Percentiles rank a stretch among this genome's conserved stretches.
These are phyloP conservation scores for Apamea anceps DNA, from an alignment of 2,888 invertebrate species.

Conservation along the genomic window DNA sequence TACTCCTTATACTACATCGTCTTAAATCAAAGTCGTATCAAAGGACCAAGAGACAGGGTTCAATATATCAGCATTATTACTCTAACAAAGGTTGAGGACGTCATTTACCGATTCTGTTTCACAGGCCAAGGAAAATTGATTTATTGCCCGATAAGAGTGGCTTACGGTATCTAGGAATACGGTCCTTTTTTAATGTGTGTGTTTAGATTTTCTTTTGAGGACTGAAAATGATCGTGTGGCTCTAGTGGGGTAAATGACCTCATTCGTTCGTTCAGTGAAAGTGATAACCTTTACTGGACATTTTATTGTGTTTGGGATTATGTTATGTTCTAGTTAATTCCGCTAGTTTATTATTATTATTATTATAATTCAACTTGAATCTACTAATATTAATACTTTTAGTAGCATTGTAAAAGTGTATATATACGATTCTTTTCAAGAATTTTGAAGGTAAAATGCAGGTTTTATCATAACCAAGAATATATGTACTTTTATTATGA, in stretches of 20 bases:
- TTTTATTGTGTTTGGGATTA: not conserved
- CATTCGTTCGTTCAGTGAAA: not conserved
- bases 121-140: constrained; percentile 64
- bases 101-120: constrained; percentile 68
- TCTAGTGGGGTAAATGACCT: constrained; percentile 12
- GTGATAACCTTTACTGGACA: not conserved
- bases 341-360: not conserved
- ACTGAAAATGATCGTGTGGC: constrained; percentile 29
- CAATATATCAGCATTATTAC: constrained; percentile 68
- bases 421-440: too few relatives aligned
- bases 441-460: too few relatives aligned
- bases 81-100: constrained; percentile 64
- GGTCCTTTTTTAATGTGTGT: constrained; percentile 22
- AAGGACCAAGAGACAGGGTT: constrained; percentile 39
- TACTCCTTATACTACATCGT: constrained; percentile 21
- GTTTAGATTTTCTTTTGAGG: constrained; percentile 40
- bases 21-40: constrained; percentile 58
- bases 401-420: not conserved
- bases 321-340: not conserved
- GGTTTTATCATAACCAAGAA: not conserved
- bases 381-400: not conserved
- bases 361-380: not conserved
- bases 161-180: constrained; percentile 50
- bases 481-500: not conserved
- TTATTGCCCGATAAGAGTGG: constrained; percentile 59